Percentiles rank a stretch among this genome's conserved stretches.
Evolutionary conservation across 1,140 invertebrate genomes (phyloP).

Genomic region (Streblospio benedicti): DNA sequence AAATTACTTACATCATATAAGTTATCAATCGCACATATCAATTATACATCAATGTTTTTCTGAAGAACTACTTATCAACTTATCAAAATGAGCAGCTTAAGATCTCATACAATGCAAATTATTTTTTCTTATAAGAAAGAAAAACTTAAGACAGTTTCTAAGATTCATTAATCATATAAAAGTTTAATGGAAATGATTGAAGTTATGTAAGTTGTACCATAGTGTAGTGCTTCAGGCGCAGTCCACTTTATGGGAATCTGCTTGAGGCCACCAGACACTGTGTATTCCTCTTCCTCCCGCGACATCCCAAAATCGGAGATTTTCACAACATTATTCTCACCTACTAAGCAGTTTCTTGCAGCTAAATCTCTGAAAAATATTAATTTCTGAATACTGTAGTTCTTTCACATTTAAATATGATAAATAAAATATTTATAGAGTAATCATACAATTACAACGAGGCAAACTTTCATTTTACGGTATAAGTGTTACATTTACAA

Average conservation of each 20-base stretch:
- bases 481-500: no score
- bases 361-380: slow-evolving; percentile 67
- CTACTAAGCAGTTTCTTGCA: slow-evolving; percentile 85
- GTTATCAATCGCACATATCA: background rate
- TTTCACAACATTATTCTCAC: slow-evolving; percentile 73
- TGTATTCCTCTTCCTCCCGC: slow-evolving; percentile 91
- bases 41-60: slow-evolving; percentile 14
- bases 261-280: slow-evolving; percentile 93
- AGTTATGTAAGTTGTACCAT: no score
- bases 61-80: slow-evolving; percentile 5
- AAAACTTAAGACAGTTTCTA: no score
- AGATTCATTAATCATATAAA: no score
- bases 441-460: no score
- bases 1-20: background rate
- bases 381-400: background rate
- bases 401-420: background rate
- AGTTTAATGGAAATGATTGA: no score
- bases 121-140: no score
- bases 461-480: no score
- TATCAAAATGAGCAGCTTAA: background rate
- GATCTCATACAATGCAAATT: no score
- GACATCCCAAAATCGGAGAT: slow-evolving; percentile 99
- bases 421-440: background rate
- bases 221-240: slow-evolving; percentile 89
- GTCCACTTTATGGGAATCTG: slow-evolving; percentile 98